Conservation (phyloP, 1,140 invertebrate species). For the Drosophila simulans region DNA sequence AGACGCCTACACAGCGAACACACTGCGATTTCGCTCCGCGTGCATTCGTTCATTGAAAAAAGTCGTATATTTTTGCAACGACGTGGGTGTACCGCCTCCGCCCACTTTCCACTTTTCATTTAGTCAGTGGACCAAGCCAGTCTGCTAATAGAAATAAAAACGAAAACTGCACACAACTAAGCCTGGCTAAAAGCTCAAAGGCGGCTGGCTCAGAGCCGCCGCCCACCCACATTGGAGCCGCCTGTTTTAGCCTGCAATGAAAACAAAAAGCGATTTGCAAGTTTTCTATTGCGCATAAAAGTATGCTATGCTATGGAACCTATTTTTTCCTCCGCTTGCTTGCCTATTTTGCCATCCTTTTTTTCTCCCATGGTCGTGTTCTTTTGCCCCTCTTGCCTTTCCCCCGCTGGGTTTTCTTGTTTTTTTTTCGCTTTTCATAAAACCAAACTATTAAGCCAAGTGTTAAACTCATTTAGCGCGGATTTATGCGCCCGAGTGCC, state of each 20-base stretch:
- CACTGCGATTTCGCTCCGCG: constrained; percentile 21
- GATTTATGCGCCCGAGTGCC: constrained; percentile 81
- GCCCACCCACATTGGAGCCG: not conserved
- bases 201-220: constrained; percentile 38
- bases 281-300: constrained; percentile 83
- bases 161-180: constrained; percentile 78
- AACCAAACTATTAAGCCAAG: constrained; percentile 83
- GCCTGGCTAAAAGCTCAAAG: constrained; percentile 80
- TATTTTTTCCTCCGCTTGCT: constrained; percentile 52
- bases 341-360: constrained; percentile 10
- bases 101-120: constrained; percentile 63
- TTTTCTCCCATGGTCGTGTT: constrained; percentile 52
- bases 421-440: constrained; percentile 76
- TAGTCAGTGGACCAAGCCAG: constrained; percentile 66
- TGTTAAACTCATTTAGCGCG: constrained; percentile 83
- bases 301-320: constrained; percentile 73
- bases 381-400: constrained; percentile 6
- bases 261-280: constrained; percentile 83
- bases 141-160: constrained; percentile 82
- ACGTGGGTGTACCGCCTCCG: constrained; percentile 6
- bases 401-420: constrained; percentile 38
- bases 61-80: constrained; percentile 38
- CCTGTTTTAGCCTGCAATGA: constrained; percentile 59
- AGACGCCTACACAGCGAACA: not conserved
- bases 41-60: constrained; percentile 63